Percentiles rank a stretch among this genome's conserved stretches.
These are phyloP conservation scores for Hylaeus volcanicus DNA, from an alignment of 1,140 invertebrate genomes.

Conservation along the genomic window DNA sequence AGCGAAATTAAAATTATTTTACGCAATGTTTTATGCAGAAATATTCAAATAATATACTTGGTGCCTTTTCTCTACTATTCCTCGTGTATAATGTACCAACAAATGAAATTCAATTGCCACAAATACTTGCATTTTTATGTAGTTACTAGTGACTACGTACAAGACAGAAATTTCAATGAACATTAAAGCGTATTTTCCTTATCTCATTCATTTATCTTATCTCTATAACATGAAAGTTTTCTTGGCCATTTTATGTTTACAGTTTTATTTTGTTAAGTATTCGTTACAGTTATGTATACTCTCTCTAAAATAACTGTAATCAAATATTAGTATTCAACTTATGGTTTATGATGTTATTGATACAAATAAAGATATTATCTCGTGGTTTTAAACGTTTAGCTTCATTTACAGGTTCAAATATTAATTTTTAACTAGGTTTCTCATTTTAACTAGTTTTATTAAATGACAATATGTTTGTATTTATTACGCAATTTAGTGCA, in stretches of 20 bases:
- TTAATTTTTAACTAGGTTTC: not conserved
- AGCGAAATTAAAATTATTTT: slow-evolving; percentile 42
- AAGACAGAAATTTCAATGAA: not conserved
- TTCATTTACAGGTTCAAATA: too few species aligned
- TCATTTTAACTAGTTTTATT: not conserved
- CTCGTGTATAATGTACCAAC: too few species aligned
- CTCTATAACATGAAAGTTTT: slow-evolving; percentile 17
- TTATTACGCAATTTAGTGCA: not conserved
- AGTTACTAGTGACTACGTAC: too few species aligned
- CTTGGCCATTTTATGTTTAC: not conserved
- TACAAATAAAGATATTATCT: too few species aligned
- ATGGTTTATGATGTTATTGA: not conserved
- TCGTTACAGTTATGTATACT: not conserved
- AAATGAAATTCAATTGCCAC: slow-evolving; percentile 10
- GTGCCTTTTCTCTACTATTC: slow-evolving; percentile 16
- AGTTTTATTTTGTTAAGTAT: not conserved
- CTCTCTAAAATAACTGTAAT: too few species aligned
- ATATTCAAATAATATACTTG: slow-evolving; percentile 12
- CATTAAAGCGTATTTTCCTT: slow-evolving; percentile 29
- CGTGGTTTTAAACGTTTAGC: too few species aligned
- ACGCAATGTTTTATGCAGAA: not conserved
- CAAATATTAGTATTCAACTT: not conserved
- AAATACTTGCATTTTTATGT: not conserved
- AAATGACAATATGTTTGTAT: too few species aligned
- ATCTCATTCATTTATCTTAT: slow-evolving; percentile 54